Conservation (phyloP, 2,888 invertebrate species). For the Hypomecis atomaria region DNA sequence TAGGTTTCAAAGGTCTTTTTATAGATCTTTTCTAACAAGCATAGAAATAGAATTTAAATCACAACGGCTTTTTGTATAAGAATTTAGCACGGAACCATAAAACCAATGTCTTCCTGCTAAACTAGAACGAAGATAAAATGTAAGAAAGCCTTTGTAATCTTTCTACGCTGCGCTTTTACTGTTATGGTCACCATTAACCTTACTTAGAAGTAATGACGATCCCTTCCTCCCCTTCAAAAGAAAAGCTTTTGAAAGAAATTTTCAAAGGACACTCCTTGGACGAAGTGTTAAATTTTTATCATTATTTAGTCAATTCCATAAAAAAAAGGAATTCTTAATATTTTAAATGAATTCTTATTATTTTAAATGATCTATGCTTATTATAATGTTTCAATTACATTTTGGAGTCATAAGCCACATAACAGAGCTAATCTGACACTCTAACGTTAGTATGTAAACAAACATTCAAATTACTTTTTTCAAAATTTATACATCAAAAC, state of each 20-base stretch:
- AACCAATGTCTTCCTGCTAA: slow-evolving; percentile 2
- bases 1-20: no score
- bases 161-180: not conserved
- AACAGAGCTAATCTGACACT: no score
- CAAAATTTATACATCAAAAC: no score
- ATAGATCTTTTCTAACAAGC: no score
- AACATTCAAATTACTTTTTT: no score
- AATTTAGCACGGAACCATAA: not conserved
- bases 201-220: slow-evolving; percentile 13
- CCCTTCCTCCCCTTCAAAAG: slow-evolving; percentile 15
- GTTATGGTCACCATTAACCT: slow-evolving; percentile 2
- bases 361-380: not conserved
- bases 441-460: no score
- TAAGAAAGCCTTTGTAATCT: not conserved
- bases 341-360: not conserved
- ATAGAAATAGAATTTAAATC: no score
- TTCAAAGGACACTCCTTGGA: not conserved
- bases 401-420: no score
- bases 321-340: not conserved
- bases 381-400: no score
- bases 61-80: no score
- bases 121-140: not conserved
- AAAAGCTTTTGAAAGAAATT: not conserved
- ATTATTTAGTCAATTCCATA: not conserved
- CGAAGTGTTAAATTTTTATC: not conserved